Evolutionary conservation across 2,797 vertebrate genomes (phyloP).

Genomic region (Fistularia commersonii): DNA sequence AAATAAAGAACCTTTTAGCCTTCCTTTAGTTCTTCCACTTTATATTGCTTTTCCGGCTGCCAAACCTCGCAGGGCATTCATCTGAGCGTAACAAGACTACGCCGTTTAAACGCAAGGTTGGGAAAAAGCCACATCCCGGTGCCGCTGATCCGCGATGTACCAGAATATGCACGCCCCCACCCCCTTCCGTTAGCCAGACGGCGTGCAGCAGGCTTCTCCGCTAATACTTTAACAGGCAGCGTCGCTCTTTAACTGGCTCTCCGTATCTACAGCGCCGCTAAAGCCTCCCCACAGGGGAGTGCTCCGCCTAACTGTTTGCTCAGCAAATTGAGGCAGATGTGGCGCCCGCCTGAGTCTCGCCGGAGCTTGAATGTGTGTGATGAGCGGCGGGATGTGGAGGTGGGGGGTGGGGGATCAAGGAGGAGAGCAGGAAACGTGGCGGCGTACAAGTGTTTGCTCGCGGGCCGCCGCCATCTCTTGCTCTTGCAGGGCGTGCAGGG

Average conservation of each 20-base stretch:
- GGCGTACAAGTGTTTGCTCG: neutral
- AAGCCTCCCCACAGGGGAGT: conserved; percentile 57
- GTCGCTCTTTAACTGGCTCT: conserved; percentile 62
- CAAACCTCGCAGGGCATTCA: conserved; percentile 25
- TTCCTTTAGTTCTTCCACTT: too few species aligned
- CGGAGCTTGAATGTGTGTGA: conserved; percentile 15
- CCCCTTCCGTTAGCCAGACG: conserved; percentile 47
- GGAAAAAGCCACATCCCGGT: conserved; percentile 27
- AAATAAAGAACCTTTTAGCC: too few species aligned
- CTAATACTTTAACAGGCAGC: conserved; percentile 49
- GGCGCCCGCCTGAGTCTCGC: conserved; percentile 35
- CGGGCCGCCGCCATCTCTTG: conserved; percentile 5
- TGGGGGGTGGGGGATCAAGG: conserved; percentile 6
- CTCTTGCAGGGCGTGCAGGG: conserved; percentile 9
- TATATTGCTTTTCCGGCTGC: conserved; percentile 35
- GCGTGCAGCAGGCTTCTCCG: conserved; percentile 22
- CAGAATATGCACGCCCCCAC: conserved; percentile 20
- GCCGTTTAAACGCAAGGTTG: conserved; percentile 16
- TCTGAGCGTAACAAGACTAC: conserved; percentile 29
- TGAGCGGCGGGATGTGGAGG: conserved; percentile 13
- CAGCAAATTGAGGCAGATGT: conserved; percentile 65
- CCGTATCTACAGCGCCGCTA: conserved; percentile 54
- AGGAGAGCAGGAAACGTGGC: conserved; percentile 14
- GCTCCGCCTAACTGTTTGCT: conserved; percentile 65
- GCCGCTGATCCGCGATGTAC: conserved; percentile 25